Evolutionary conservation across 2,113 vertebrate species (phyloP), one percentile per base, ranked within the genome.

Genomic region (Oncorhynchus mykiss): DNA sequence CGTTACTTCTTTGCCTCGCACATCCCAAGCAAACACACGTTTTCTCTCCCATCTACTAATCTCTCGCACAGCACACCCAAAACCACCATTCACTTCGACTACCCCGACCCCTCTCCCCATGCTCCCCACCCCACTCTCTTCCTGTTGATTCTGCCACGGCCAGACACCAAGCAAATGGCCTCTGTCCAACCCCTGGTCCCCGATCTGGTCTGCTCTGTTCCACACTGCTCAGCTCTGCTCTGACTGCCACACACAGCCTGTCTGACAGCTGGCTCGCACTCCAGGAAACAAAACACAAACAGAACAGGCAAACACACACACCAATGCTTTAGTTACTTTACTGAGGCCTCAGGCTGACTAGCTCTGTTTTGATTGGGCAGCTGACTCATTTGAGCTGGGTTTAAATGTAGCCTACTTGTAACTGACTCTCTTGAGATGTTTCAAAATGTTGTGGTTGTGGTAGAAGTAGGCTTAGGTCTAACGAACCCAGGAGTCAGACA

Each of bases 201-300:
- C 9, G 39, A 9, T 45, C 39, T 78, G 57, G 14, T 64, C 77
- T 75, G 65, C 14, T 71, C 14, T 71, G 71, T 71, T 76, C 72
- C 71, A 8, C 5, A 71, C 67, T 70, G 65, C 82, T 60, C 73
- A 9, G 39, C 39, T 45, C 34, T 39, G 34, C 34, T 39, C 39
- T 5, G 4, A 70, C 69, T 70, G 67, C 82, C 39, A 45, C 92
- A 93, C 90, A 93, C 88, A 90, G 88, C 83, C 45, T 81, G 78
- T 76, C 88, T 83, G 90, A 93, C 92, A 93, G 93, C 92, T 93
- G 92, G 89, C 89, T 85, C 75, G 67, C 80, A 89, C 87, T 87
- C 88, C 82, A 86, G 87, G 84, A 88, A 92, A 92, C 88, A 87
- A 92, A 92, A 92, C 91, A 90, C 67, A 70, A 85, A 85, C 51